A percentile compares a stretch with the other conserved stretches of the same genome.
phyloP scores from a whole-genome alignment of 1,140 invertebrate species.

The Mizuhopecten yessoensis region DNA sequence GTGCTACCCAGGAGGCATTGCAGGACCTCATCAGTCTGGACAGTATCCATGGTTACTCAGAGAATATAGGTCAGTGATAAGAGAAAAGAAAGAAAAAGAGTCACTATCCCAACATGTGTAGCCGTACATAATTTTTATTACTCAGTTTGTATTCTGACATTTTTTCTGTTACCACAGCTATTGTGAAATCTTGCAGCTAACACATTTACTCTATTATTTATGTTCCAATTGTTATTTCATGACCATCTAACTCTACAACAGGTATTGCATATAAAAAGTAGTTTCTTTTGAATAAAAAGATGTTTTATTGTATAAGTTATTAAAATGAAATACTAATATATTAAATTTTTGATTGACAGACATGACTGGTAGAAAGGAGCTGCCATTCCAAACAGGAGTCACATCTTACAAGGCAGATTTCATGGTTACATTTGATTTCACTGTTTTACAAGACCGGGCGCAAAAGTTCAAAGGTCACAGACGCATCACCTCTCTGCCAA shows the following conservation, averaged over 20 bases:
- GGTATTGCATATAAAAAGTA: background rate
- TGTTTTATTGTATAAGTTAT: background rate
- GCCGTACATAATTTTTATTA: no score
- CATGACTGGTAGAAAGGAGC: slow-evolving; percentile 67
- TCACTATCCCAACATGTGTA: no score
- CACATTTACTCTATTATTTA: no score
- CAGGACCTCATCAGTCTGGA: slow-evolving; percentile 69
- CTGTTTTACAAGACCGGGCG: slow-evolving; percentile 7
- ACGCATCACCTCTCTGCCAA: slow-evolving; percentile 60
- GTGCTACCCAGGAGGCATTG: slow-evolving; percentile 63
- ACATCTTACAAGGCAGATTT: slow-evolving; percentile 64
- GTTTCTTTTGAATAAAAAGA: background rate
- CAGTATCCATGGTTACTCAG: slow-evolving; percentile 64
- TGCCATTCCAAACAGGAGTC: slow-evolving; percentile 70
- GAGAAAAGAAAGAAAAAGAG: no score
- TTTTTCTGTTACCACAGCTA: no score
- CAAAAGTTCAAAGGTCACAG: slow-evolving; percentile 52
- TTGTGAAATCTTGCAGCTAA: no score
- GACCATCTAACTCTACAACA: background rate
- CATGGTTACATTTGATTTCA: slow-evolving; percentile 69
- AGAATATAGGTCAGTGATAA: slow-evolving; percentile 69
- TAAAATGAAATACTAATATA: background rate
- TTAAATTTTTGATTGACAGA: slow-evolving; percentile 66
- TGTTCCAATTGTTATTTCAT: no score
- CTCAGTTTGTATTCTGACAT: no score